Conservation (phyloP, 53 echinoderm and acorn worm genomes). For the Holothuria scabra region DNA sequence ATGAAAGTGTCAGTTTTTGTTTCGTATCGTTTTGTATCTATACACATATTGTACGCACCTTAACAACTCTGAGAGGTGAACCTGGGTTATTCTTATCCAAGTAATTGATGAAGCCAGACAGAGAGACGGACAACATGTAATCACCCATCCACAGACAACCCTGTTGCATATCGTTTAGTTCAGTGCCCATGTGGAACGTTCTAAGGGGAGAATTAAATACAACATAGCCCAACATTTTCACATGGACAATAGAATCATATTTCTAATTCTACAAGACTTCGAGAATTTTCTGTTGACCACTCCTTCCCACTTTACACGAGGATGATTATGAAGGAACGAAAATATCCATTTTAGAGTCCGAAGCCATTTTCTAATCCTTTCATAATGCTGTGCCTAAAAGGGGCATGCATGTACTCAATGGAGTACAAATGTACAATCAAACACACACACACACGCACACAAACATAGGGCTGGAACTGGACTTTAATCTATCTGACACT, state of each 20-base stretch:
- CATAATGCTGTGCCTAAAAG: too few species aligned
- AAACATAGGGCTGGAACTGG: too few species aligned
- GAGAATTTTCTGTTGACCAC: background rate
- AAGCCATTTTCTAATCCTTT: too few species aligned
- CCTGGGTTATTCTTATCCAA: slow-evolving; percentile 83
- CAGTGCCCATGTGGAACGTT: slow-evolving; percentile 19
- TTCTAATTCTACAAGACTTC: too few species aligned
- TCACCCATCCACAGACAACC: slow-evolving; percentile 84
- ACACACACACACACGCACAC: too few species aligned
- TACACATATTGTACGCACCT: slow-evolving; percentile 60
- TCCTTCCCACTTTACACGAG: background rate
- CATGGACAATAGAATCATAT: too few species aligned
- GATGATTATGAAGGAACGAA: background rate
- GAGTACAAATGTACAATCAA: too few species aligned
- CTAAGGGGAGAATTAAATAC: background rate
- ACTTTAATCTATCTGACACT: too few species aligned
- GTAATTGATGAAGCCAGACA: slow-evolving; percentile 81
- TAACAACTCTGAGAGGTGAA: slow-evolving; percentile 68
- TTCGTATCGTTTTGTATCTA: too few species aligned
- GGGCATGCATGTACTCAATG: too few species aligned
- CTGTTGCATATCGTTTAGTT: slow-evolving; percentile 66
- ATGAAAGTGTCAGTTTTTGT: too few species aligned
- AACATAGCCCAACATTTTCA: too few species aligned
- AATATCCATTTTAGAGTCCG: background rate
- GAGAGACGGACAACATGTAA: slow-evolving; percentile 67